Base-by-base conservation (phyloP, 2,888 invertebrate species). In the Ganaspis brasiliensis region DNA sequence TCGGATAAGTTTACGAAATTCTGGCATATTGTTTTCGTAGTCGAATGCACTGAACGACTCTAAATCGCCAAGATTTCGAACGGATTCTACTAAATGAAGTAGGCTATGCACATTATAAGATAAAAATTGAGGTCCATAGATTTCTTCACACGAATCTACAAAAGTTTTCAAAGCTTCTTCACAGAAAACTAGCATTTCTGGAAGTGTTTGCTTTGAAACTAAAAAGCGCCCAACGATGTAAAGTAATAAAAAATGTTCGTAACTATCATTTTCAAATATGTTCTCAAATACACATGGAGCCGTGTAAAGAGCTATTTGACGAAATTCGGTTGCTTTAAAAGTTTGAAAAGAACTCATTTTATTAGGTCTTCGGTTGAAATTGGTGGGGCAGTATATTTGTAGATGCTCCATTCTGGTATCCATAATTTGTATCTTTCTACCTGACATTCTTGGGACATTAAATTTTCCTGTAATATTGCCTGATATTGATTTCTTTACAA, bases 361-460 rank as follows among this genome's bases (percentile, higher is more conserved):
- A 35, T 63, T 63, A n/a, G 78, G 80, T 10, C 16, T 40, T 10
- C 77, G 77, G 31, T 78, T 56, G 21, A 75, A 81, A 19, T 81
- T 75, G 21, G 19, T 31, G 9, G 80, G 77, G 10, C 74, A 75
- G 55, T 67, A 72, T 2, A 14, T 19, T 45, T 16, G n/a, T 1
- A 74, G 21, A 10, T 67, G n/a, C 21, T 55, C 9, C 59, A 76
- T 59, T 55, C 73, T 76, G 5, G 70, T 2, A 45, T 70, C 45
- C 9, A 70, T 12, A 26, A 70, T 45, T 10, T 21, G 14, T n/a
- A 45, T 4, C 6, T 45, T 40, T 40, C 70, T 40, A 10, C n/a
- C 40, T 21, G 14, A n/a, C 1, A 45, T 31, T 21, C 21, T 19
- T 31, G 19, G 10, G 12, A 26, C 8, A 19, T 4, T n/a, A n/a